Evolutionary conservation across 1,140 invertebrate species (phyloP).

Genomic region (Myzus persicae): DNA sequence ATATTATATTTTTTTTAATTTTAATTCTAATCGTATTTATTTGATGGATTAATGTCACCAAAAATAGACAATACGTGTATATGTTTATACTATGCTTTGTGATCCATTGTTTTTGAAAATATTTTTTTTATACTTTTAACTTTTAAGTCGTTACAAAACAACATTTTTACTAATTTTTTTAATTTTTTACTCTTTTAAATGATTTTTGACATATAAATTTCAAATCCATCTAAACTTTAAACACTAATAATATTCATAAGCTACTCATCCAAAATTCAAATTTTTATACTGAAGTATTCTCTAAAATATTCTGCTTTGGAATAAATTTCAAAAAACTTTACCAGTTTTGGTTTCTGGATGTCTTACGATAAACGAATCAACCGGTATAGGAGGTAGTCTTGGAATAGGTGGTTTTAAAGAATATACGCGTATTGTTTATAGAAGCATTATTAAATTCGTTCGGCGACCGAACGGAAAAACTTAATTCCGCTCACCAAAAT

Average conservation of each 20-base stretch:
- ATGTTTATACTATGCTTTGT: neutral
- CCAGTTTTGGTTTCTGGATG: neutral
- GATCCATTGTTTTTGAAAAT: too few relatives aligned
- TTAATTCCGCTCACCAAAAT: neutral
- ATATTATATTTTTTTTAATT: neutral
- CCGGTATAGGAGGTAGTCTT: neutral
- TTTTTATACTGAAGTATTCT: neutral
- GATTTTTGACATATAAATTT: too few relatives aligned
- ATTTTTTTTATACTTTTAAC: too few relatives aligned
- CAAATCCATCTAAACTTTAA: too few relatives aligned
- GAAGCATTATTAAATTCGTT: neutral
- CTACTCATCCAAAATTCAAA: neutral
- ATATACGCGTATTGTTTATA: neutral
- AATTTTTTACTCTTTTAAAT: too few relatives aligned
- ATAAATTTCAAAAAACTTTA: neutral
- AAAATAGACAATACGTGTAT: neutral
- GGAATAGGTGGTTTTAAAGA: neutral
- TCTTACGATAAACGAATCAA: neutral
- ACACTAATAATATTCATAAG: neutral
- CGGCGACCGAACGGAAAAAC: neutral
- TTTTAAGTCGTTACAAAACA: too few relatives aligned
- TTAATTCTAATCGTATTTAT: neutral
- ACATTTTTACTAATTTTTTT: too few relatives aligned
- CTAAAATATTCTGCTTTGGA: neutral
- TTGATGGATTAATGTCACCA: neutral